Conservation (phyloP, 2,797 vertebrate genomes). For the Cyclura pinguis region DNA sequence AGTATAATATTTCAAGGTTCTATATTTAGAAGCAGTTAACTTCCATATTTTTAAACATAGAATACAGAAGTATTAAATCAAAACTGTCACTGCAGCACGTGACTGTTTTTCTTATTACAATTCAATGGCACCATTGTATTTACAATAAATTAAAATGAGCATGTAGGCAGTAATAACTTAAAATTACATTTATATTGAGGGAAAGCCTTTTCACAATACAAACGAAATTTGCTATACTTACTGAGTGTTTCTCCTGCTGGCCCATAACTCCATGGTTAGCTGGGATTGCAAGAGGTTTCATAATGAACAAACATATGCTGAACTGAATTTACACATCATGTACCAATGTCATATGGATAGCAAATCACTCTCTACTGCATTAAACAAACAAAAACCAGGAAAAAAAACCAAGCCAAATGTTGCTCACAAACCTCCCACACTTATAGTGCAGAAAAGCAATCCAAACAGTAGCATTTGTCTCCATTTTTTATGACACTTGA, state of each 20-base stretch:
- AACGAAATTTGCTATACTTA: constrained; percentile 87
- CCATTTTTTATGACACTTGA: constrained; percentile 79
- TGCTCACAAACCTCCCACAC: constrained; percentile 78
- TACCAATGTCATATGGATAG: constrained; percentile 79
- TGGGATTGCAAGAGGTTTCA: constrained; percentile 97
- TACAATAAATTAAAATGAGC: constrained; percentile 57
- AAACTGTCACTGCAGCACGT: constrained; percentile 46
- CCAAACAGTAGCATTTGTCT: constrained; percentile 78
- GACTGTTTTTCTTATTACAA: background rate
- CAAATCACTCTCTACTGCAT: constrained; percentile 81
- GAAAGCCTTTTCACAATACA: constrained; percentile 71
- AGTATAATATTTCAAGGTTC: background rate
- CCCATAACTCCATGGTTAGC: constrained; percentile 97
- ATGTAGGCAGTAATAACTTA: constrained; percentile 64
- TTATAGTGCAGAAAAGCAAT: constrained; percentile 80
- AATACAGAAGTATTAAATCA: constrained; percentile 51
- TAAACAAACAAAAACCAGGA: constrained; percentile 68
- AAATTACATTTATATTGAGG: constrained; percentile 64
- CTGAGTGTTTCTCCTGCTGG: constrained; percentile 96
- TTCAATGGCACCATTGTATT: constrained; percentile 37
- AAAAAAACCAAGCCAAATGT: constrained; percentile 81
- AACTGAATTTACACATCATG: constrained; percentile 92
- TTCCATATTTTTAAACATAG: constrained; percentile 49
- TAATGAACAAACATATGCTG: constrained; percentile 90
- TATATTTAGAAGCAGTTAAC: constrained; percentile 56